A percentile compares a stretch with the other conserved stretches of the same genome.
phyloP scores from a whole-genome alignment of 1,140 invertebrate species.

The Drosophila bocqueti region DNA sequence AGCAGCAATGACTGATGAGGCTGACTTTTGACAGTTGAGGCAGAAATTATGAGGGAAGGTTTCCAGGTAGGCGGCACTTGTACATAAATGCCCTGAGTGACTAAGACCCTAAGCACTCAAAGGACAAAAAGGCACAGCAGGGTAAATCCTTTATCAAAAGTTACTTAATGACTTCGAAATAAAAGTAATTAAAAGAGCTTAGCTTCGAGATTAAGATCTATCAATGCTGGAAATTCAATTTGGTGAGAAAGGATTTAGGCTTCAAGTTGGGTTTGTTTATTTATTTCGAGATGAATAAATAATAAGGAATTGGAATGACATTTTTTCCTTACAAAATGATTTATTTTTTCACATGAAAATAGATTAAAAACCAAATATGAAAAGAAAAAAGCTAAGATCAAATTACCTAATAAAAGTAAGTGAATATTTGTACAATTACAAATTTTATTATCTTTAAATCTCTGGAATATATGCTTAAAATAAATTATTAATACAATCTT shows the following conservation, averaged over 20 bases:
- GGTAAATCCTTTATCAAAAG: conserved; percentile 42
- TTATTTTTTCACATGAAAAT: too few species aligned
- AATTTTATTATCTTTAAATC: too few species aligned
- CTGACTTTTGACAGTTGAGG: conserved; percentile 56
- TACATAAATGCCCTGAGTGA: conserved; percentile 23
- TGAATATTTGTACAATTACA: too few species aligned
- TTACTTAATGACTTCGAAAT: conserved; percentile 35
- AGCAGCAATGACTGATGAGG: conserved; percentile 52
- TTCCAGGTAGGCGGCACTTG: neutral
- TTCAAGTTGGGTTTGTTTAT: neutral
- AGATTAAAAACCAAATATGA: neutral
- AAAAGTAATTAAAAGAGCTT: conserved; percentile 46
- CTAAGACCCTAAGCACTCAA: conserved; percentile 9
- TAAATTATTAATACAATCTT: neutral
- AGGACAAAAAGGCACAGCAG: conserved; percentile 1
- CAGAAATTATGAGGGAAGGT: conserved; percentile 21
- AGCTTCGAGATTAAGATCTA: conserved; percentile 1
- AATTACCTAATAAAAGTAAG: neutral
- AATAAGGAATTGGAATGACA: neutral
- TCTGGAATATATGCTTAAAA: neutral
- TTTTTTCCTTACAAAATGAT: neutral
- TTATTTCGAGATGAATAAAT: neutral
- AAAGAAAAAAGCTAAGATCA: neutral
- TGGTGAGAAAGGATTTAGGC: neutral
- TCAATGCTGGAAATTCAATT: conserved; percentile 11